phyloP scores from a whole-genome alignment of 2,888 invertebrate genomes.

The Brenthis daphne region DNA sequence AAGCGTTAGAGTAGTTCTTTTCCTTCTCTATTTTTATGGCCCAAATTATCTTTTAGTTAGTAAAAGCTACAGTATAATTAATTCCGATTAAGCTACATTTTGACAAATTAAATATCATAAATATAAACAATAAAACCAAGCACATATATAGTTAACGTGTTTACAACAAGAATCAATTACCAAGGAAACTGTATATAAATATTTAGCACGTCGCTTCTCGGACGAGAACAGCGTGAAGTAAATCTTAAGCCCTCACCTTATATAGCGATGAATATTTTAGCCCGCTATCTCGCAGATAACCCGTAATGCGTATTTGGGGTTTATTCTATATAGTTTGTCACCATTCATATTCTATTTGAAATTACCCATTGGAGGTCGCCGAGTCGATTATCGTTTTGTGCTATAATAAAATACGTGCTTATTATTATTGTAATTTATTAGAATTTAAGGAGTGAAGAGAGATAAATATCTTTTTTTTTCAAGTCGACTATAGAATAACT shows the following conservation, averaged over 20 bases:
- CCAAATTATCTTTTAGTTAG: too few species aligned
- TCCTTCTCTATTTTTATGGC: too few species aligned
- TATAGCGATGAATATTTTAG: slow-evolving; percentile 2
- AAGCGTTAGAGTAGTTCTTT: too few species aligned
- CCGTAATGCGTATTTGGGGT: slow-evolving; percentile 8
- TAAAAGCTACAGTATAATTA: too few species aligned
- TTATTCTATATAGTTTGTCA: slow-evolving; percentile 1
- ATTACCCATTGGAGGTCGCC: not conserved
- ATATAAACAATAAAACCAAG: not conserved
- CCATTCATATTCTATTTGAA: not conserved
- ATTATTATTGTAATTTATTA: too few species aligned
- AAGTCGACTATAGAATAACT: too few species aligned
- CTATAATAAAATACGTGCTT: too few species aligned
- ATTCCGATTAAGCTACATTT: too few species aligned
- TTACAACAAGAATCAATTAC: not conserved
- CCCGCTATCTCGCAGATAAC: slow-evolving; percentile 5
- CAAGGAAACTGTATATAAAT: slow-evolving; percentile 4
- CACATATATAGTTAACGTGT: not conserved
- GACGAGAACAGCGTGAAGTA: slow-evolving; percentile 11
- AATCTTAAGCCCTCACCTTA: slow-evolving; percentile 13
- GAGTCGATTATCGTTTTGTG: not conserved
- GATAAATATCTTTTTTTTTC: too few species aligned
- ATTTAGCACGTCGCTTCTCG: slow-evolving; percentile 1
- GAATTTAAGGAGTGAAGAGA: too few species aligned
- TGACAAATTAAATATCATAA: too few species aligned